These are phyloP conservation scores for Mesorhabditis spiculigera DNA, from an alignment of 2,888 invertebrate species.

Conservation along the genomic window DNA sequence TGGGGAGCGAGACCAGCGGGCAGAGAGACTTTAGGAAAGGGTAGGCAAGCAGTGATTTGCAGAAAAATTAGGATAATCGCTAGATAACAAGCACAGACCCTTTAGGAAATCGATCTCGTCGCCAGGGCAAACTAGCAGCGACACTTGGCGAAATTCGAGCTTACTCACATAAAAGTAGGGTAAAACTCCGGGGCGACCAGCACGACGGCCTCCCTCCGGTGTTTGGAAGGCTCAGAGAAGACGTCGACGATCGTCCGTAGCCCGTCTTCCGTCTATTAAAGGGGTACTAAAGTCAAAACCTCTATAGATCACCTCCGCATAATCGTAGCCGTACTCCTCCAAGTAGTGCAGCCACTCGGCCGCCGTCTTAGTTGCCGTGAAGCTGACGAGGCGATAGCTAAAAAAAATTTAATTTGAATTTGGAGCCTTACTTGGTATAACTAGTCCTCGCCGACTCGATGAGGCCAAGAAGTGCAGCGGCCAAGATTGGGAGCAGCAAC, in stretches of 20 bases:
- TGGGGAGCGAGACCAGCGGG: too few species aligned
- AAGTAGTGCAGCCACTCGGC: slow-evolving; percentile 1
- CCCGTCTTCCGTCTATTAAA: slow-evolving; percentile 15
- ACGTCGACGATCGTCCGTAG: slow-evolving; percentile 41
- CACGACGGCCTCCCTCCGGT: slow-evolving; percentile 32
- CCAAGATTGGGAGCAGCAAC: too few species aligned
- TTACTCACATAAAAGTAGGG: slow-evolving; percentile 17
- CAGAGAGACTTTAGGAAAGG: too few species aligned
- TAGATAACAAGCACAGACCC: too few species aligned
- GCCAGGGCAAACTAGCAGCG: too few species aligned
- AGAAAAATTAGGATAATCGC: too few species aligned
- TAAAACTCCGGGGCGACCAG: slow-evolving; percentile 44
- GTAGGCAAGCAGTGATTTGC: too few species aligned
- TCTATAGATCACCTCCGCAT: not conserved
- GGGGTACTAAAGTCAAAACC: not conserved
- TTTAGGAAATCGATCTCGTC: too few species aligned
- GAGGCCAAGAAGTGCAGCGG: too few species aligned
- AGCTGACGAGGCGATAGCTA: not conserved
- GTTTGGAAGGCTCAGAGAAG: slow-evolving; percentile 44
- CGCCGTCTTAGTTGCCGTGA: not conserved
- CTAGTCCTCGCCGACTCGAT: too few species aligned
- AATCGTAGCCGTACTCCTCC: slow-evolving; percentile 2
- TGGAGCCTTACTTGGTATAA: too few species aligned
- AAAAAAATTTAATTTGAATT: not conserved
- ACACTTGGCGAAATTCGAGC: not conserved